Evolutionary conservation across 2,888 invertebrate genomes (phyloP), one percentile per base, ranked within the genome.

Genomic region (Aleiodes leptofemur): DNA sequence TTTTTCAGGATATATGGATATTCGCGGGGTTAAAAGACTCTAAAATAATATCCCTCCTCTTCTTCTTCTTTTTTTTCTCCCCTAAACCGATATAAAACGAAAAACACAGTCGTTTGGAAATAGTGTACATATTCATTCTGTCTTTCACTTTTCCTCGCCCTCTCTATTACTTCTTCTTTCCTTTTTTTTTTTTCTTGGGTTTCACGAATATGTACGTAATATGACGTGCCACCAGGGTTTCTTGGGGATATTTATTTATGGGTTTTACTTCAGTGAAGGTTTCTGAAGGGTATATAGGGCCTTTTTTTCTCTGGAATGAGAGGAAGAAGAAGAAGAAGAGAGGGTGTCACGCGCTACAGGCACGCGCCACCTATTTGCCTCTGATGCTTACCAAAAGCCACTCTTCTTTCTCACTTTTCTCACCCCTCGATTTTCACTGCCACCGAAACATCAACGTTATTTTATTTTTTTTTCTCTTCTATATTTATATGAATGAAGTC

Each of bases 241-340:
- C 64, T 48, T 64, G 85, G 86, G 55, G 86, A 88, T 85, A 86
- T 87, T 88, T 88, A 88, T 88, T 89, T 89, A 88, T 86, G 89
- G 86, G 83, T 83, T 86, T 84, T 84, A 85, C 43, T 23, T 23
- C 23, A 9, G 51, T 11, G 51, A 48, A 23, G 51, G 11, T 16
- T 23, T 43, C 14, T 51, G 34, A 68, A 68, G 68, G 68, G 68
- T 68, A 66, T 51, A 55, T 23, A 23, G 23, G 43, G 43, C 9
- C 55, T 34, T 70, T 34, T 70, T 38, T 34, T 70, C 23, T 34
- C 43, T 8, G 43, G 43, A 43, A 43, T 43, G 43, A 23, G 23
- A 23, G 2, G 23, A 23, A 23, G 23, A 23, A 23, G 23, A 23
- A 23, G 23, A 23, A 23, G 23, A 43, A 43, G 51, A 51, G 59